Evolutionary conservation across 1,140 invertebrate species (phyloP).

Genomic region (Oedothorax gibbosus): DNA sequence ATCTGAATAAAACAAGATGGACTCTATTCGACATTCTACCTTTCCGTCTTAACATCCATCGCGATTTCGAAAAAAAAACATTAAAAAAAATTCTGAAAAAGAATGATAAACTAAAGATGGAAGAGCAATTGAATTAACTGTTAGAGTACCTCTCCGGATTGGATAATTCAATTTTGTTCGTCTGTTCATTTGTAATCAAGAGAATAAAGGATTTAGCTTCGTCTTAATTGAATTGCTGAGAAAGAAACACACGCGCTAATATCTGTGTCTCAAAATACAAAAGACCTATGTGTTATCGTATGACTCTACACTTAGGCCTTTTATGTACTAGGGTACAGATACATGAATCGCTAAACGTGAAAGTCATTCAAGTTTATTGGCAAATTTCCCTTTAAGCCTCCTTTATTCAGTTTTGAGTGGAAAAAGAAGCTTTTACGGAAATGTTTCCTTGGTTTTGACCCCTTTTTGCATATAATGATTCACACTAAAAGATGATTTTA

Average conservation of each 20-base stretch:
- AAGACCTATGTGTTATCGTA: too few species aligned
- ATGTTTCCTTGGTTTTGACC: neutral
- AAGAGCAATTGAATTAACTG: constrained; percentile 48
- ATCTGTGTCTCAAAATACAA: neutral
- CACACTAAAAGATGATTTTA: too few species aligned
- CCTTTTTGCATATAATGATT: too few species aligned
- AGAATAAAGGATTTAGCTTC: constrained; percentile 55
- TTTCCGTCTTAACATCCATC: neutral
- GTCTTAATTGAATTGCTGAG: constrained; percentile 44
- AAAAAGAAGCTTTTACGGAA: constrained; percentile 9
- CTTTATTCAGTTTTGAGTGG: neutral
- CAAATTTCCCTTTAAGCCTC: neutral
- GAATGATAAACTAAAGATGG: constrained; percentile 15
- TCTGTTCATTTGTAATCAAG: constrained; percentile 51
- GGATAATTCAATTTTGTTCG: constrained; percentile 45
- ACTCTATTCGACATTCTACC: too few species aligned
- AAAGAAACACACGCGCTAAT: constrained; percentile 41
- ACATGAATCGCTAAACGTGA: too few species aligned
- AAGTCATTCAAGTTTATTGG: too few species aligned
- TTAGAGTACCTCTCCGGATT: constrained; percentile 33
- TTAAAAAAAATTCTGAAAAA: neutral
- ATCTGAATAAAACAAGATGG: too few species aligned
- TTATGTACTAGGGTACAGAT: too few species aligned
- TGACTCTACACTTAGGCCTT: too few species aligned
- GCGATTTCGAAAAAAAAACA: neutral